Conservation (phyloP, 2,888 invertebrate species). For the Nematopogon swammerdamellus region DNA sequence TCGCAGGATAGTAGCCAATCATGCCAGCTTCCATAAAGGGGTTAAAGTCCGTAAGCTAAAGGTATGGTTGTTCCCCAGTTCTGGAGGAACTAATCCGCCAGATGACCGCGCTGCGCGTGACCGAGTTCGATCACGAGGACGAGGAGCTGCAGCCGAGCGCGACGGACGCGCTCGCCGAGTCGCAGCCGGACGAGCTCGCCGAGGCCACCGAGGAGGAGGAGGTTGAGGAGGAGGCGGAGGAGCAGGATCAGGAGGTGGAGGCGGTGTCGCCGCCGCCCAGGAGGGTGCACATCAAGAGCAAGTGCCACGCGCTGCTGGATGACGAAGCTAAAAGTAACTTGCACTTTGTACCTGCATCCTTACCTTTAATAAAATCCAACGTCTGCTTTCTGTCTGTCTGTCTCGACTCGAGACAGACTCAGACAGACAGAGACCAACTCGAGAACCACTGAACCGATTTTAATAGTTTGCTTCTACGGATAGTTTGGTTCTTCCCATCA, state of each 20-base stretch:
- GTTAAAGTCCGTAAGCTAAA: too few relatives aligned
- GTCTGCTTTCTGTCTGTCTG: too few relatives aligned
- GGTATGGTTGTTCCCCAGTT: conserved; percentile 44
- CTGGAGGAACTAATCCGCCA: conserved; percentile 70
- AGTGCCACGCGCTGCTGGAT: conserved; percentile 53
- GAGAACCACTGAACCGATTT: too few relatives aligned
- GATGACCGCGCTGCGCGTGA: conserved; percentile 51
- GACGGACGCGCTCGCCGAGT: conserved; percentile 32
- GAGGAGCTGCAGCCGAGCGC: conserved; percentile 36
- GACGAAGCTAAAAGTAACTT: conserved; percentile 38
- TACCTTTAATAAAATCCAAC: too few relatives aligned
- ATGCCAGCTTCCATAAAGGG: too few relatives aligned
- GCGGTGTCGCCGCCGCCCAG: conserved; percentile 23
- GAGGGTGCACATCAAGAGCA: conserved; percentile 38
- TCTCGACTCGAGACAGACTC: too few relatives aligned
- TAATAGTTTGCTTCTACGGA: too few relatives aligned
- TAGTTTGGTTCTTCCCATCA: too few relatives aligned
- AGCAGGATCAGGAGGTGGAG: conserved; percentile 29
- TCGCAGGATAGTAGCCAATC: too few relatives aligned
- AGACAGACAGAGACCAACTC: too few relatives aligned
- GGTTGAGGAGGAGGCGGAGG: conserved; percentile 33
- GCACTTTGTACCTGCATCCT: too few relatives aligned
- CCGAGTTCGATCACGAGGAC: conserved; percentile 48
- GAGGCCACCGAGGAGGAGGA: conserved; percentile 33
- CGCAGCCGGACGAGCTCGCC: conserved; percentile 12